phyloP scores from a whole-genome alignment of 1,140 invertebrate species.

The Rhyacophila brunnea region DNA sequence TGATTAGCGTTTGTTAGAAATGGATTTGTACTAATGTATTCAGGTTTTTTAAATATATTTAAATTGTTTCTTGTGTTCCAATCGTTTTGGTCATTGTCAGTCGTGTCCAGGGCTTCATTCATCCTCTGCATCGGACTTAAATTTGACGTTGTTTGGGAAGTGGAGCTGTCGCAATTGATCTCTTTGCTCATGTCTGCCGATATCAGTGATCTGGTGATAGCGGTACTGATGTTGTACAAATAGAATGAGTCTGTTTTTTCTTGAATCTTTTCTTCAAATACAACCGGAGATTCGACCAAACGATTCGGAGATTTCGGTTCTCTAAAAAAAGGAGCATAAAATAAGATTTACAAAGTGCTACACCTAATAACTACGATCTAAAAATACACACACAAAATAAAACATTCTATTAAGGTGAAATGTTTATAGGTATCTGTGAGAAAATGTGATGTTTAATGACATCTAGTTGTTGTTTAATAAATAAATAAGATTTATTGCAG shows the following conservation, averaged over 20 bases:
- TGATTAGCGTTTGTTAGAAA: slow-evolving; percentile 27
- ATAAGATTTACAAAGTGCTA: too few species aligned
- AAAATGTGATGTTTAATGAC: too few species aligned
- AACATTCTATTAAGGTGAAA: too few species aligned
- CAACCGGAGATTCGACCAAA: slow-evolving; percentile 6
- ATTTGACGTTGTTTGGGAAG: background rate
- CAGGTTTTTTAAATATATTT: slow-evolving; percentile 33
- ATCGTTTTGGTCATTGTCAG: slow-evolving; percentile 26
- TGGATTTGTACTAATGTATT: slow-evolving; percentile 34
- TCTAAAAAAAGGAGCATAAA: slow-evolving; percentile 9
- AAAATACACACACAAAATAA: too few species aligned
- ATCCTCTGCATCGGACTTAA: slow-evolving; percentile 22
- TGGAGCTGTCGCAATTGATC: slow-evolving; percentile 16
- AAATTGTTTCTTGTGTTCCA: slow-evolving; percentile 31
- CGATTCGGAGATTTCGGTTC: slow-evolving; percentile 19
- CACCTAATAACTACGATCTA: too few species aligned
- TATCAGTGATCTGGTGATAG: slow-evolving; percentile 18
- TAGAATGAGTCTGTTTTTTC: slow-evolving; percentile 31
- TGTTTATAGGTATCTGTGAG: too few species aligned
- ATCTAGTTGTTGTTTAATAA: too few species aligned
- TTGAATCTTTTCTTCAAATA: slow-evolving; percentile 8
- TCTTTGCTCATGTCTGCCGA: slow-evolving; percentile 15
- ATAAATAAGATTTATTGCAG: too few species aligned
- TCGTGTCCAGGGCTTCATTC: slow-evolving; percentile 12
- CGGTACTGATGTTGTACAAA: slow-evolving; percentile 30